These are phyloP conservation scores for Norana najaformis DNA, from an alignment of 2,888 invertebrate species.

Conservation along the genomic window DNA sequence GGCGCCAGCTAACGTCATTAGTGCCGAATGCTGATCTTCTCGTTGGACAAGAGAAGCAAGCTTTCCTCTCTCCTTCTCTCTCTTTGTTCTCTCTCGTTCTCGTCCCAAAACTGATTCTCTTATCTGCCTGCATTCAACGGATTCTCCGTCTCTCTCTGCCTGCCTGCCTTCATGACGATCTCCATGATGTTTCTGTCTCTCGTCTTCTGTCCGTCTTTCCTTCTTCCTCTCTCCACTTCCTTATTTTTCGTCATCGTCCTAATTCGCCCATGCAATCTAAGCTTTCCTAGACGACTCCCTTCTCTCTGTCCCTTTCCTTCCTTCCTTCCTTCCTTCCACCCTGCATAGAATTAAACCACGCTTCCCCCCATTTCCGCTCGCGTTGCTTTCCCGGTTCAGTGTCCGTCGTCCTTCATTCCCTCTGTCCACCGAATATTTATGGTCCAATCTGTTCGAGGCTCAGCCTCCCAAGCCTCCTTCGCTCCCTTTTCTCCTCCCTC, in stretches of 20 bases:
- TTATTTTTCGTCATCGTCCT: background rate
- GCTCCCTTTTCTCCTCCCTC: background rate
- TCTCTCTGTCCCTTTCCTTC: background rate
- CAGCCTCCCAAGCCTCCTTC: background rate
- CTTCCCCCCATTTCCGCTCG: background rate
- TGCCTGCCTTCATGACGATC: background rate
- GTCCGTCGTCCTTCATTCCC: background rate
- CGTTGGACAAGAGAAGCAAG: background rate
- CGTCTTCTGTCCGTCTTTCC: background rate
- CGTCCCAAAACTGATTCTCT: background rate
- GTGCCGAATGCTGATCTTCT: background rate
- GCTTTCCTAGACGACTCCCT: background rate
- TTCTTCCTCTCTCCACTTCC: too few relatives aligned
- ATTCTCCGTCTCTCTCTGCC: background rate
- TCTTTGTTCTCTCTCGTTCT: background rate
- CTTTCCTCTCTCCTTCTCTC: background rate
- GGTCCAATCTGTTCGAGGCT: slow-evolving; percentile 5
- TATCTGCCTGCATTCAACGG: background rate
- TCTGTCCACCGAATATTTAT: background rate
- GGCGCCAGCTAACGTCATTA: background rate
- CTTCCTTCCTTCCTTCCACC: background rate
- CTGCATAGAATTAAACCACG: background rate
- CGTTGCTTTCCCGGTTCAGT: background rate
- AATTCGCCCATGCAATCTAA: slow-evolving; percentile 1
- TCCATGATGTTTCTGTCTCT: background rate